Conservation (phyloP, 23 tunicate species). For the Trididemnum nubilum region DNA sequence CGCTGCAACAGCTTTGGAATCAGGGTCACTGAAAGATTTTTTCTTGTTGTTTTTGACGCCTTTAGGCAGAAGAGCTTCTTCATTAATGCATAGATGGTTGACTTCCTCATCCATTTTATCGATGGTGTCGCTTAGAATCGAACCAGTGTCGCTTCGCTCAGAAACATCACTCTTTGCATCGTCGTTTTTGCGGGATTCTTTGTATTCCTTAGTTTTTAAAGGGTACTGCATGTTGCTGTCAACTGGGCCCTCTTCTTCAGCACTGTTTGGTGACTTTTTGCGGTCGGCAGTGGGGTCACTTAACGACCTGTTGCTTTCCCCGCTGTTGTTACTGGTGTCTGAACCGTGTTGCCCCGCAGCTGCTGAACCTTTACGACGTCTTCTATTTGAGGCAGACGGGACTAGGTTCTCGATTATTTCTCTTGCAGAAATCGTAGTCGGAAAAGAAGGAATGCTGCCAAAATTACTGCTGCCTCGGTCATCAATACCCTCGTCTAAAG, state of each 20-base stretch:
- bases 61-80: not conserved
- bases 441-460: not conserved
- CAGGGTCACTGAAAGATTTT: constrained; percentile 88
- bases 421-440: not conserved
- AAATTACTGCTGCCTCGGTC: constrained; percentile 4
- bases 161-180: constrained; percentile 46
- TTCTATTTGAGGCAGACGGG: not conserved
- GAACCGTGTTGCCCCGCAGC: constrained; percentile 15
- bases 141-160: constrained; percentile 29
- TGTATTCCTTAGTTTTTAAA: not conserved
- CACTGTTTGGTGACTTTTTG: constrained; percentile 21
- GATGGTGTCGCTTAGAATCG: constrained; percentile 23
- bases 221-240: constrained; percentile 16
- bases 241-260: constrained; percentile 1
- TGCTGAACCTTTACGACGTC: constrained; percentile 9
- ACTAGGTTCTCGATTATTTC: not conserved
- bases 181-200: not conserved
- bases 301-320: constrained; percentile 3
- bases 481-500: constrained; percentile 42
- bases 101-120: not conserved
- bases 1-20: constrained; percentile 49
- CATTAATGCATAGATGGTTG: not conserved
- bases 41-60: constrained; percentile 45
- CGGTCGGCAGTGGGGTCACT: constrained; percentile 47
- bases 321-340: not conserved